Percentiles rank a stretch among this genome's conserved stretches.
Conservation (phyloP, 2,113 vertebrate genomes). For the Pyxicephalus adspersus region DNA sequence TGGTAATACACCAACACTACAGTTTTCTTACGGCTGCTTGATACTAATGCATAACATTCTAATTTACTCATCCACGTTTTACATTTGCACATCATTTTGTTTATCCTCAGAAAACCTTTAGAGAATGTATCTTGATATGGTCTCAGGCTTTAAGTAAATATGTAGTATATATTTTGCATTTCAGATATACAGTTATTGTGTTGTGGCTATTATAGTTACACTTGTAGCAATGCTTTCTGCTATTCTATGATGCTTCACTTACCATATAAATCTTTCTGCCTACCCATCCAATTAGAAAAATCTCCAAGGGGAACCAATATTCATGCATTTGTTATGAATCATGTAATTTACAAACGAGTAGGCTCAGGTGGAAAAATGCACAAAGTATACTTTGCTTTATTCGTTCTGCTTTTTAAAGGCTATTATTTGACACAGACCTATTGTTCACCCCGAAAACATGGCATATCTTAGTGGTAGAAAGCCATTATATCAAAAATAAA, state of each 20-base stretch:
- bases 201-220: not conserved
- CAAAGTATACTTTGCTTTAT: not conserved
- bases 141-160: not conserved
- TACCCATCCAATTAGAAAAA: slow-evolving; percentile 11
- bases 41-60: too few species aligned
- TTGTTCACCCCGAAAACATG: not conserved
- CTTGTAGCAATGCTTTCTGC: not conserved
- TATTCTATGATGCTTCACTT: slow-evolving; percentile 24
- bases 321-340: slow-evolving; percentile 25
- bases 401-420: not conserved
- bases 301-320: not conserved
- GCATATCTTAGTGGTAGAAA: not conserved
- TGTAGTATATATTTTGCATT: not conserved
- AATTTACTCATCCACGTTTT: not conserved
- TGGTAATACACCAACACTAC: too few species aligned
- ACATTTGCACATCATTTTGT: not conserved
- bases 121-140: not conserved
- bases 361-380: not conserved
- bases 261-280: slow-evolving; percentile 21
- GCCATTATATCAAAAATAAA: not conserved
- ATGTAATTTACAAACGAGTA: not conserved
- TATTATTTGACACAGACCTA: not conserved
- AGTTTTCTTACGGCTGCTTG: too few species aligned
- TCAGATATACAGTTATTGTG: not conserved
- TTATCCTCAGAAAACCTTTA: not conserved